phyloP scores from a whole-genome alignment of 2,797 vertebrate genomes.

The Artibeus lituratus region DNA sequence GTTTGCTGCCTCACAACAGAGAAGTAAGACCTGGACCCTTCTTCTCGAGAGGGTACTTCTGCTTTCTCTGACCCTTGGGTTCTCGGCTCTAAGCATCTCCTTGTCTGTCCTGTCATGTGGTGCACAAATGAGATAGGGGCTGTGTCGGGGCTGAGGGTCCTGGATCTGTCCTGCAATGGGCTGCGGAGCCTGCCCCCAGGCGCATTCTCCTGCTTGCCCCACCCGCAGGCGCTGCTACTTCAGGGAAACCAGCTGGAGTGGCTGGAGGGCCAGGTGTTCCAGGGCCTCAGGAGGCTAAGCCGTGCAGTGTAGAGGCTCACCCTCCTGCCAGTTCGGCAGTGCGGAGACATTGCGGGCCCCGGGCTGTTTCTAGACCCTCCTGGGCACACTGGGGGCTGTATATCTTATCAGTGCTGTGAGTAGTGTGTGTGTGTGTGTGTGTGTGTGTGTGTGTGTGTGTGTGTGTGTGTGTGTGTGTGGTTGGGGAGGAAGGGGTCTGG shows the following conservation, averaged over 20 bases:
- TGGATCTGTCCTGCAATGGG: background rate
- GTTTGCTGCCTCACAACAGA: background rate
- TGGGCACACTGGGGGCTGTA: background rate
- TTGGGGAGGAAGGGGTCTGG: background rate
- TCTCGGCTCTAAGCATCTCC: background rate
- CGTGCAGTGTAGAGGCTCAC: too few species aligned
- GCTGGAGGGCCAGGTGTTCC: background rate
- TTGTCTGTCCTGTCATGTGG: background rate
- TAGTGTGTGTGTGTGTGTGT: background rate
- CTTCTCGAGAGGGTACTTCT: rapidly evolving
- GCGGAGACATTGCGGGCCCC: background rate
- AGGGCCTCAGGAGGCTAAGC: background rate
- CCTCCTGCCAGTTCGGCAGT: too few species aligned
- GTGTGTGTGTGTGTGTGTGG: rapidly evolving
- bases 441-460: rapidly evolving
- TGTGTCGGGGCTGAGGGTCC: background rate
- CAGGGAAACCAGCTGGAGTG: background rate
- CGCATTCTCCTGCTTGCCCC: conserved; percentile 22
- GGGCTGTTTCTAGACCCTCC: background rate
- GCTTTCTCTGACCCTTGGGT: background rate
- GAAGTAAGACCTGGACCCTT: background rate
- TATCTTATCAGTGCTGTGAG: background rate
- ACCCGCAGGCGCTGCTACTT: background rate
- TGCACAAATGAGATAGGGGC: background rate
- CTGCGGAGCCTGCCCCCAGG: background rate